Evolutionary conservation across 2,888 invertebrate genomes (phyloP).

Genomic region (Apotomis betuletana): DNA sequence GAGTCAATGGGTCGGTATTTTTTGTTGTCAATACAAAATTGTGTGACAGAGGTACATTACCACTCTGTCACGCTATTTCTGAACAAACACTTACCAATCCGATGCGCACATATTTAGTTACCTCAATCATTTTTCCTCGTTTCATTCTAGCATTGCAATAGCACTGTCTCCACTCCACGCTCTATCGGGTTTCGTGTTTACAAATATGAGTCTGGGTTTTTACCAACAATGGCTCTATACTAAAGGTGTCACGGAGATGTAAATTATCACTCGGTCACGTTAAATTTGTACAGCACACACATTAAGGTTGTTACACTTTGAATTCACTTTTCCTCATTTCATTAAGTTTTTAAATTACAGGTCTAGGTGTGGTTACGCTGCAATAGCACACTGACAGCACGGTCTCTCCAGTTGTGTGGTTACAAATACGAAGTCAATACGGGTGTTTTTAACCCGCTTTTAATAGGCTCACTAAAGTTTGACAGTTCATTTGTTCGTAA

Average conservation of each 20-base stretch:
- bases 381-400: background rate
- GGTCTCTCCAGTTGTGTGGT: background rate
- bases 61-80: slow-evolving; percentile 9
- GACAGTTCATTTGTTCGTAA: too few relatives aligned
- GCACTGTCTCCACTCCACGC: slow-evolving; percentile 7
- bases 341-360: background rate
- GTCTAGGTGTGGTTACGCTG: too few relatives aligned
- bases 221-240: too few relatives aligned
- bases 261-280: background rate
- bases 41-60: too few relatives aligned
- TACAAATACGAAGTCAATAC: background rate
- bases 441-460: too few relatives aligned
- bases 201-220: background rate
- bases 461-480: too few relatives aligned
- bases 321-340: slow-evolving; percentile 34
- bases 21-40: too few relatives aligned
- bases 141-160: slow-evolving; percentile 12
- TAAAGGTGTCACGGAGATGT: too few relatives aligned
- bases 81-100: slow-evolving; percentile 34
- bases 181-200: background rate
- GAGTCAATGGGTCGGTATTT: background rate
- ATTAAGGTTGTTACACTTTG: background rate
- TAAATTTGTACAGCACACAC: slow-evolving; percentile 18
- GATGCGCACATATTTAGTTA: slow-evolving; percentile 30
- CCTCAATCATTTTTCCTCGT: slow-evolving; percentile 32